Percentiles rank a stretch among this genome's conserved stretches.
Evolutionary conservation across 2,797 vertebrate species (phyloP).

Genomic region (Lutra lutra): DNA sequence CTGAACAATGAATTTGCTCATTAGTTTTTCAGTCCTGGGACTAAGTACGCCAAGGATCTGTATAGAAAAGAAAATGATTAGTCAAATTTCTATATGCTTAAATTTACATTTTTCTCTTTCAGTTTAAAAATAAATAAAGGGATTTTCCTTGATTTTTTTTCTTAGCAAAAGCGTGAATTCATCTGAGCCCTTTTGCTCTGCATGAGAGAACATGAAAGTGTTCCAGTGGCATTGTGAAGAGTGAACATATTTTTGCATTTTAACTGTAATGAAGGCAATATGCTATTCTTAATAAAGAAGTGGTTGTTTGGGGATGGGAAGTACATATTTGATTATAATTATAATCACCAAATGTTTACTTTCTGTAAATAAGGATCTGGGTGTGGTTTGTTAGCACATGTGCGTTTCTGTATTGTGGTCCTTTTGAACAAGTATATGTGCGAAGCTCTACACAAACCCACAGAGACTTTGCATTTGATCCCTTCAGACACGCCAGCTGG

Average conservation of each 20-base stretch:
- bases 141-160: neutral
- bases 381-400: slow-evolving; percentile 3
- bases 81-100: neutral
- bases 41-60: neutral
- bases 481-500: neutral
- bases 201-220: neutral
- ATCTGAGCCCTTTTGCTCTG: neutral
- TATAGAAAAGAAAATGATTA: neutral
- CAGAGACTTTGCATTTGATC: neutral
- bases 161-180: neutral
- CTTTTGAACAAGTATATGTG: neutral
- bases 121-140: neutral
- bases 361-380: slow-evolving; percentile 14
- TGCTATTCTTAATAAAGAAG: slow-evolving; percentile 55
- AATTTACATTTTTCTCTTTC: neutral
- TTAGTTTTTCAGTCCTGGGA: neutral
- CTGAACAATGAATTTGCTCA: neutral
- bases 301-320: slow-evolving; percentile 12
- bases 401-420: neutral
- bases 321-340: slow-evolving; percentile 39
- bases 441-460: neutral
- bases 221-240: neutral
- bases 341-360: slow-evolving; percentile 54
- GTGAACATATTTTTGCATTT: slow-evolving; percentile 51
- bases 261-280: slow-evolving; percentile 50